phyloP scores from a whole-genome alignment of 2,888 invertebrate genomes.

The Microctonus brassicae region DNA sequence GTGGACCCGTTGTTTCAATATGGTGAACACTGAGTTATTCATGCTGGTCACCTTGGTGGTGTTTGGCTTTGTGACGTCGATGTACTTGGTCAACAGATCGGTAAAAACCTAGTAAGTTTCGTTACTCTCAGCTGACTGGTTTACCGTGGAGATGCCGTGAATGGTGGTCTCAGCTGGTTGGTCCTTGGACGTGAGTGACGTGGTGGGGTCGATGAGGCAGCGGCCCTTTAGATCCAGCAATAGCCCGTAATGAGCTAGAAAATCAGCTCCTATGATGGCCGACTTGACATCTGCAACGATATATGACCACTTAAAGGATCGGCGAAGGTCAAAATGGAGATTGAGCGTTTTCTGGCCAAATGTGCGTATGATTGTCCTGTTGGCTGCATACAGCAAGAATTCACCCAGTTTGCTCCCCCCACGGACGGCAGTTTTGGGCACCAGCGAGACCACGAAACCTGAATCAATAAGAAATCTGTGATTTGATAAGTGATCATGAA shows the following conservation, averaged over 20 bases:
- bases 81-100: not conserved
- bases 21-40: not conserved
- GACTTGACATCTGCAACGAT: slow-evolving; percentile 21
- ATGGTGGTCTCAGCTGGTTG: not conserved
- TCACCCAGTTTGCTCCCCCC: not conserved
- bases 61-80: not conserved
- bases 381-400: slow-evolving; percentile 21
- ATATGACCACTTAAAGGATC: slow-evolving; percentile 24
- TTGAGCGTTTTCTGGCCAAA: slow-evolving; percentile 16
- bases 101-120: not conserved
- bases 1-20: too few species aligned
- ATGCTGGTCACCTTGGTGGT: not conserved
- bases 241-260: slow-evolving; percentile 16
- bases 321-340: slow-evolving; percentile 24
- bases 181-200: not conserved
- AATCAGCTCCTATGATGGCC: slow-evolving; percentile 28
- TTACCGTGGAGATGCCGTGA: not conserved
- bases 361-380: slow-evolving; percentile 22
- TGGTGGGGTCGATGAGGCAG: slow-evolving; percentile 8
- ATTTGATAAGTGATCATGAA: too few species aligned
- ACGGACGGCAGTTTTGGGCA: slow-evolving; percentile 15
- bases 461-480: slow-evolving; percentile 45
- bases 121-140: not conserved
- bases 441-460: slow-evolving; percentile 35
- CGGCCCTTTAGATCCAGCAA: slow-evolving; percentile 19